phyloP scores from a whole-genome alignment of 2,888 invertebrate species.

The Leptopterna dolabrata region DNA sequence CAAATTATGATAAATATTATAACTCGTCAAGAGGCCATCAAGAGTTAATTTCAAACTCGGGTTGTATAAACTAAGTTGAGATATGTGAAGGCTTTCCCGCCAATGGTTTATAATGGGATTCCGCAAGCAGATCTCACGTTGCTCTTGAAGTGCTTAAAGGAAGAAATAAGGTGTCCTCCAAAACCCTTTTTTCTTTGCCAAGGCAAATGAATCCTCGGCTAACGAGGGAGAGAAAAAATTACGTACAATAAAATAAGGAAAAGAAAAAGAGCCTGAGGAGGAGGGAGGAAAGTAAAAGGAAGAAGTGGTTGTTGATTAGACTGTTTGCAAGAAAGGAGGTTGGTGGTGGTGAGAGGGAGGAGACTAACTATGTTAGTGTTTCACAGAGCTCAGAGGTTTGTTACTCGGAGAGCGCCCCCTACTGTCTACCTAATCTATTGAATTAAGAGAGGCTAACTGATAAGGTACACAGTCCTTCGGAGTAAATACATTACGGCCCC shows the following conservation, averaged over 20 bases:
- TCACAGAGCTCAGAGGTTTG: slow-evolving; percentile 50
- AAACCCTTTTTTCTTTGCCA: slow-evolving; percentile 4
- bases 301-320: slow-evolving; percentile 47
- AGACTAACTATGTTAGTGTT: slow-evolving; percentile 47
- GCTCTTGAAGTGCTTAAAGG: not conserved
- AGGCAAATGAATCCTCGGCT: slow-evolving; percentile 26
- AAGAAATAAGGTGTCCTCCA: not conserved
- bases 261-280: not conserved
- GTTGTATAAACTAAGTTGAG: no score
- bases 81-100: no score
- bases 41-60: no score
- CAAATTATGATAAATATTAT: no score
- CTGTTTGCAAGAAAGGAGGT: slow-evolving; percentile 42
- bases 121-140: not conserved
- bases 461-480: slow-evolving; percentile 33
- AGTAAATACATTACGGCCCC: slow-evolving; percentile 32
- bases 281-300: not conserved
- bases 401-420: slow-evolving; percentile 35
- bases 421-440: slow-evolving; percentile 48
- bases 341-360: slow-evolving; percentile 9
- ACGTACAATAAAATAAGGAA: slow-evolving; percentile 5
- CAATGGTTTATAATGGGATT: not conserved
- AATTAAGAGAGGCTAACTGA: slow-evolving; percentile 32
- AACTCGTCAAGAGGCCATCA: no score
- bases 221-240: slow-evolving; percentile 20